A percentile compares a stretch with the other conserved stretches of the same genome.
These are phyloP conservation scores for Drosophila azteca DNA, from an alignment of 1,140 invertebrate genomes.

Conservation along the genomic window DNA sequence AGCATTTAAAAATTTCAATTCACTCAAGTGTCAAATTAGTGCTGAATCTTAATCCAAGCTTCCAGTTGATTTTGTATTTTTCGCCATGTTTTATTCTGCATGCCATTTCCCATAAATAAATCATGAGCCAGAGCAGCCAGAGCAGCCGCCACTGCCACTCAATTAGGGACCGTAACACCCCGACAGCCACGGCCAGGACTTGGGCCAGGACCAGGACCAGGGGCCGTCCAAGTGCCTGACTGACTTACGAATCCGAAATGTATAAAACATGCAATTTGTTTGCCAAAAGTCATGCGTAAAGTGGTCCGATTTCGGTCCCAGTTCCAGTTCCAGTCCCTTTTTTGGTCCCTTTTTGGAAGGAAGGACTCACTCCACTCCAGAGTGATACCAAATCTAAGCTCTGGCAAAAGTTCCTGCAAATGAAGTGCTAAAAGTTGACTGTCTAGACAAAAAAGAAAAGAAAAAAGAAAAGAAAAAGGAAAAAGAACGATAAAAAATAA, in stretches of 20 bases:
- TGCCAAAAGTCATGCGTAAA: constrained; percentile 72
- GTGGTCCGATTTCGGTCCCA: constrained; percentile 6
- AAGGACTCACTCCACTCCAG: constrained; percentile 7
- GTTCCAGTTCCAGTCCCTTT: constrained; percentile 3
- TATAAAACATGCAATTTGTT: constrained; percentile 82
- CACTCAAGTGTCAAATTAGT: constrained; percentile 82
- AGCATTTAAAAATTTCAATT: constrained; percentile 72
- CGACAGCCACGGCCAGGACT: neutral
- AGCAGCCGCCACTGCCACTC: constrained; percentile 54
- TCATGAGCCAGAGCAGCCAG: constrained; percentile 43
- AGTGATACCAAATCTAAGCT: constrained; percentile 21
- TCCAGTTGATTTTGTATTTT: constrained; percentile 29
- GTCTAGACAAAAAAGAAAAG: constrained; percentile 16
- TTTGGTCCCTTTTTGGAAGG: neutral
- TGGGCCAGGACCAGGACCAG: neutral
- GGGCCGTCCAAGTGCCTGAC: constrained; percentile 34
- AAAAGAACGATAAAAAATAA: constrained; percentile 20
- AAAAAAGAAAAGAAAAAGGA: neutral
- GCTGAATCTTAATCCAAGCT: constrained; percentile 67
- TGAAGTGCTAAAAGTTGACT: constrained; percentile 21
- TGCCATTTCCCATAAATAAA: constrained; percentile 69
- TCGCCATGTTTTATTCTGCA: constrained; percentile 30
- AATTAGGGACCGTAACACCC: constrained; percentile 47
- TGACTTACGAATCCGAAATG: constrained; percentile 77
- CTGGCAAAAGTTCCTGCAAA: constrained; percentile 29